Evolutionary conservation across 2,113 vertebrate genomes (phyloP).

Genomic region (Prinia subflava): DNA sequence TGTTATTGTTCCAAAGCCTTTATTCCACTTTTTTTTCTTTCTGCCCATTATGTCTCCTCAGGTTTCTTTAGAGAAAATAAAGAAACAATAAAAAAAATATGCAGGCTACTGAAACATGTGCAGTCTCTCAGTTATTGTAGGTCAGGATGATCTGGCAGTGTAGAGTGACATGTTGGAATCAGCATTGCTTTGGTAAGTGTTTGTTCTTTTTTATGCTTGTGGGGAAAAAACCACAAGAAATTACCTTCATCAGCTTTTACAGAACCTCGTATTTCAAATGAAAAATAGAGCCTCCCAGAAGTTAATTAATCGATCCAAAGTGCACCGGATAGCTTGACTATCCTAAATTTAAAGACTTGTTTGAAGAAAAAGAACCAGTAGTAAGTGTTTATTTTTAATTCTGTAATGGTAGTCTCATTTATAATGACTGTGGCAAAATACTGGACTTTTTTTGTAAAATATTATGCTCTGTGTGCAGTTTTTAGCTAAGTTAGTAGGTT

Average conservation of each 20-base stretch:
- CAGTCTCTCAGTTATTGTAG: not conserved
- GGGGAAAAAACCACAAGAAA: constrained; percentile 29
- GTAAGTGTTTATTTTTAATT: not conserved
- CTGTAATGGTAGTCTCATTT: not conserved
- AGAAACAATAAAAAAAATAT: not conserved
- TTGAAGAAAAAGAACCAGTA: constrained; percentile 9
- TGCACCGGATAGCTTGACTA: not conserved
- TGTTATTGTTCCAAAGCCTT: constrained; percentile 30
- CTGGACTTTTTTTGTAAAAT: not conserved
- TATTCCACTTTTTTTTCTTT: not conserved
- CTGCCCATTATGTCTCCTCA: not conserved
- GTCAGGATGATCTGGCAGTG: not conserved
- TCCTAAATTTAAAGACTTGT: not conserved
- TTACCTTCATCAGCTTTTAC: constrained; percentile 38
- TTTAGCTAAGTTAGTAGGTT: not conserved
- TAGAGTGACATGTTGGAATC: not conserved
- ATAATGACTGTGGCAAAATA: not conserved
- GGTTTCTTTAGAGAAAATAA: constrained; percentile 33
- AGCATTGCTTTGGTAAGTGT: not conserved
- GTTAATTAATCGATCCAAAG: constrained; percentile 61
- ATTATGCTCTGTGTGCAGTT: not conserved
- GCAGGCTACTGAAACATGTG: not conserved
- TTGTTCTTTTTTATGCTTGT: not conserved
- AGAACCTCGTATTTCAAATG: constrained; percentile 13
- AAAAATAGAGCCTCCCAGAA: constrained; percentile 63